A percentile compares a stretch with the other conserved stretches of the same genome.
Evolutionary conservation across 92 coral and sea anemone genomes (phyloP).

Genomic region (Actinostola sp.): DNA sequence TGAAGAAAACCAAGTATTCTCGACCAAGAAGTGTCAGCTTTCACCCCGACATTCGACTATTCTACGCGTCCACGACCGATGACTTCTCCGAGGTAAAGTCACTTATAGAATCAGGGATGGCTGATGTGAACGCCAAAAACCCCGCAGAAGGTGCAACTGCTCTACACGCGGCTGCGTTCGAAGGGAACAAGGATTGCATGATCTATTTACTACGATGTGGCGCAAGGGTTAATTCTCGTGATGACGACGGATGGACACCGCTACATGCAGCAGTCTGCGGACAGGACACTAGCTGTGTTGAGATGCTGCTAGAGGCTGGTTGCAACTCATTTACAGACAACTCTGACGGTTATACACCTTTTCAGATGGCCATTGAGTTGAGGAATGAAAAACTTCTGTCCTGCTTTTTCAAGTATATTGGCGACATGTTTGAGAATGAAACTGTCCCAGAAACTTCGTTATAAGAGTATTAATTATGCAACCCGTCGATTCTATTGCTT

Average conservation of each 20-base stretch:
- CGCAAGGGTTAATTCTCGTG: slow-evolving; percentile 62
- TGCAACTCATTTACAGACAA: slow-evolving; percentile 68
- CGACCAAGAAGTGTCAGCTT: slow-evolving; percentile 88
- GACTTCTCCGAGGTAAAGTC: slow-evolving; percentile 71
- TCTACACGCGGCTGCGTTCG: slow-evolving; percentile 80
- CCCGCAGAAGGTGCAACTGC: slow-evolving; percentile 92
- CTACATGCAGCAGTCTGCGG: slow-evolving; percentile 89
- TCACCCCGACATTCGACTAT: slow-evolving; percentile 80
- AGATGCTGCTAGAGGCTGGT: slow-evolving; percentile 59
- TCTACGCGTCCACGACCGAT: slow-evolving; percentile 81
- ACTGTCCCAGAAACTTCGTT: slow-evolving; percentile 48
- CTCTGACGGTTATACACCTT: slow-evolving; percentile 74
- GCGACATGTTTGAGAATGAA: slow-evolving; percentile 46
- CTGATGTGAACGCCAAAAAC: slow-evolving; percentile 78
- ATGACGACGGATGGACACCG: slow-evolving; percentile 89
- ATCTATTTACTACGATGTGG: slow-evolving; percentile 62
- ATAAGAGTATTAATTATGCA: neutral
- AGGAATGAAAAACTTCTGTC: slow-evolving; percentile 64
- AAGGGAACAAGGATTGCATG: slow-evolving; percentile 72
- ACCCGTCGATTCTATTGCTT: neutral
- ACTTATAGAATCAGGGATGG: slow-evolving; percentile 78
- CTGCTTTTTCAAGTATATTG: slow-evolving; percentile 59
- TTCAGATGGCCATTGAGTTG: slow-evolving; percentile 86
- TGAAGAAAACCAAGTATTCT: slow-evolving; percentile 45
- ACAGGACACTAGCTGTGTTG: slow-evolving; percentile 52